A percentile compares a stretch with the other conserved stretches of the same genome.
These are phyloP conservation scores for Scrobipalpa atriplicella DNA, from an alignment of 2,888 invertebrate species.

Conservation along the genomic window DNA sequence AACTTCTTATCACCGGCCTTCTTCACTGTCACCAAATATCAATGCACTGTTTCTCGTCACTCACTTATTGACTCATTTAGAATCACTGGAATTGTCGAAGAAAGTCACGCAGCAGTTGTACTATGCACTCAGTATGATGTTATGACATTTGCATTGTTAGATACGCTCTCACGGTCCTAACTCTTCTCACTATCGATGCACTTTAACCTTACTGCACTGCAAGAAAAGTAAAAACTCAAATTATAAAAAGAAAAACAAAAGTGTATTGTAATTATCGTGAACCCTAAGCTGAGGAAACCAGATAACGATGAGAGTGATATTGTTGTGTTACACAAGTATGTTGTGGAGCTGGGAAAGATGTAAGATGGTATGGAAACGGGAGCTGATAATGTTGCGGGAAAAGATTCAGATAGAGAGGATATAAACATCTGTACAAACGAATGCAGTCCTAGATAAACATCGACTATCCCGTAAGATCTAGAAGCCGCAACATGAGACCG, in stretches of 20 bases:
- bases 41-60: constrained; percentile 36
- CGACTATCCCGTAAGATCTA: background rate
- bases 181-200: constrained; percentile 46
- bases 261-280: constrained; percentile 18
- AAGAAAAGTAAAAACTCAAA: constrained; percentile 21
- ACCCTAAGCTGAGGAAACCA: constrained; percentile 3
- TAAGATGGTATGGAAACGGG: constrained; percentile 13
- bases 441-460: background rate
- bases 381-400: constrained; percentile 7
- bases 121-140: constrained; percentile 12
- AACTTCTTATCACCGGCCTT: constrained; percentile 29
- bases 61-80: constrained; percentile 34
- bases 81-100: constrained; percentile 34
- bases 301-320: constrained; percentile 2
- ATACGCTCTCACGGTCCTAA: constrained; percentile 42
- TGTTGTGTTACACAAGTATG: constrained; percentile 13
- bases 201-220: constrained; percentile 44
- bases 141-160: constrained; percentile 33
- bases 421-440: constrained; percentile 9
- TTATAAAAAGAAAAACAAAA: constrained; percentile 19
- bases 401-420: constrained; percentile 13
- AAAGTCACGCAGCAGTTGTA: constrained; percentile 21
- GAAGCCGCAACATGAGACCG: background rate
- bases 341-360: constrained; percentile 13
- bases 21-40: constrained; percentile 35